Conservation (phyloP, 2,888 invertebrate species). For the Erpobdella octoculata region DNA sequence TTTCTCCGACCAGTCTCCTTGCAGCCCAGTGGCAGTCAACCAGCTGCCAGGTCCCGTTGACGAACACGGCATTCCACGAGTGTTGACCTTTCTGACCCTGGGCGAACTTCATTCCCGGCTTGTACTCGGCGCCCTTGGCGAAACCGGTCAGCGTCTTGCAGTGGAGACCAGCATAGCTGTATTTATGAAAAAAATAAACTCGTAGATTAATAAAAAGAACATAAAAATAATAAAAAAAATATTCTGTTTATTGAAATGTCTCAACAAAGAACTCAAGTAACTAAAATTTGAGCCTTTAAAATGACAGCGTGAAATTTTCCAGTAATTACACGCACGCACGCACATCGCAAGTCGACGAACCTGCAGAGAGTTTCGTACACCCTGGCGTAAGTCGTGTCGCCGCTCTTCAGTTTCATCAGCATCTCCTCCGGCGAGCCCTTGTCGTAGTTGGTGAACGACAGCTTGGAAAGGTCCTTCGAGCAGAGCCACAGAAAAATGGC, state of each 20-base stretch:
- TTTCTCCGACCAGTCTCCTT: slow-evolving; percentile 51
- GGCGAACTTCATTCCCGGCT: slow-evolving; percentile 50
- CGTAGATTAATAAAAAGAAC: not conserved
- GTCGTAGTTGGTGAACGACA: slow-evolving; percentile 48
- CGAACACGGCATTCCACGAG: slow-evolving; percentile 53
- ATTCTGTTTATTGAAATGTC: not conserved
- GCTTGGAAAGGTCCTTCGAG: slow-evolving; percentile 50
- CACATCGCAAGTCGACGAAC: slow-evolving; percentile 38
- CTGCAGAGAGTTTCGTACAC: slow-evolving; percentile 53
- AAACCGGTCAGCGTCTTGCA: slow-evolving; percentile 52
- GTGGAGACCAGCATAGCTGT: slow-evolving; percentile 51
- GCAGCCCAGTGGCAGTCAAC: slow-evolving; percentile 53
- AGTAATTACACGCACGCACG: too few species aligned
- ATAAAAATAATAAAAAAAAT: not conserved
- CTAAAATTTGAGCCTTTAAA: not conserved
- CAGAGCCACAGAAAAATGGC: slow-evolving; percentile 53
- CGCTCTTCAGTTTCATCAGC: slow-evolving; percentile 50
- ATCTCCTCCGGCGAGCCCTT: slow-evolving; percentile 51
- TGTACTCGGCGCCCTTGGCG: slow-evolving; percentile 52
- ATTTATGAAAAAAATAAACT: slow-evolving; percentile 16
- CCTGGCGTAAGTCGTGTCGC: slow-evolving; percentile 51
- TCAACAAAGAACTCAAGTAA: not conserved
- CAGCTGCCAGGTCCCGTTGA: slow-evolving; percentile 51
- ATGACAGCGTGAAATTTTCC: not conserved
- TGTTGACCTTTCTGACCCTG: slow-evolving; percentile 48